These are phyloP conservation scores for Drosophila leonis DNA, from an alignment of 2,888 invertebrate species.

Conservation along the genomic window DNA sequence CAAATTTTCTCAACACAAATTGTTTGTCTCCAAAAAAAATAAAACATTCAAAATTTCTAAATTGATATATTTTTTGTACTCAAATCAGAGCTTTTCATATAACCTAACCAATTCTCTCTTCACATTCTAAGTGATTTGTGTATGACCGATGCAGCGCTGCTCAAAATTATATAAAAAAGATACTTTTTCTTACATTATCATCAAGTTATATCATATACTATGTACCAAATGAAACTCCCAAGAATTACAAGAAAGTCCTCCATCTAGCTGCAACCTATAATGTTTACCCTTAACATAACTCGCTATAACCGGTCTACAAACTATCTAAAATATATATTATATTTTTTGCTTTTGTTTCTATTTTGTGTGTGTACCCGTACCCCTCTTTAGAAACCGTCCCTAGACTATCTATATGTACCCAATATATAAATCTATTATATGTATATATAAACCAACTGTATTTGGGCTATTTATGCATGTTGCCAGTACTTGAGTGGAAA, in stretches of 20 bases:
- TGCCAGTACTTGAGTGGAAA: conserved; percentile 27
- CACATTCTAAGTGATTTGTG: neutral
- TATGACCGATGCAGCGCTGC: conserved; percentile 82
- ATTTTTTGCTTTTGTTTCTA: neutral
- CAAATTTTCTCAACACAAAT: conserved; percentile 8
- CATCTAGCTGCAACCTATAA: conserved; percentile 4
- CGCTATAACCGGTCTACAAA: conserved; percentile 21
- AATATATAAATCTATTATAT: neutral
- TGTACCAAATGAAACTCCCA: neutral
- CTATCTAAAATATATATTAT: conserved; percentile 12
- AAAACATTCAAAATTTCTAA: neutral
- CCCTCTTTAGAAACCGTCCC: conserved; percentile 24
- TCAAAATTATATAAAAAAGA: conserved; percentile 13
- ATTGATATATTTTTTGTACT: neutral
- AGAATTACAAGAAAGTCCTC: neutral
- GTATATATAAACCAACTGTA: conserved; percentile 24
- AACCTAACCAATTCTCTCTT: neutral
- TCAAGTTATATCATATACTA: neutral
- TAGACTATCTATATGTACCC: conserved; percentile 18
- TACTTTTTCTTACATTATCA: conserved; percentile 2
- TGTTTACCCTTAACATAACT: conserved; percentile 5
- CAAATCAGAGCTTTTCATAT: neutral
- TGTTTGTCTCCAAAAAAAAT: neutral
- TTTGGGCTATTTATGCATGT: conserved; percentile 46
- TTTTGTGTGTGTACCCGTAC: conserved; percentile 8